These are phyloP conservation scores for Actinia equina DNA, from an alignment of 64 coral and sea anemone species.

Conservation along the genomic window DNA sequence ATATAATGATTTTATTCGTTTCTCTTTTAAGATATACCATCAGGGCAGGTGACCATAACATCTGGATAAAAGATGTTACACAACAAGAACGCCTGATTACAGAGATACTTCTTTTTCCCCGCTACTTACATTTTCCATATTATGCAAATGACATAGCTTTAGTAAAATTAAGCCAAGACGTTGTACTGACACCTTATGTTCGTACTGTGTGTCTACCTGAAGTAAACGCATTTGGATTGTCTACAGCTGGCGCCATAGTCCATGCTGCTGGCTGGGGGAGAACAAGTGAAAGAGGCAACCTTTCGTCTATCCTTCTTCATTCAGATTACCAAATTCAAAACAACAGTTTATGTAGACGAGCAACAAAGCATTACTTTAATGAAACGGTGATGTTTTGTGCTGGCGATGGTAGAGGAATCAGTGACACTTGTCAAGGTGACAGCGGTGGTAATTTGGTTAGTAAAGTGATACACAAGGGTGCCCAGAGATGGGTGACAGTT, in stretches of 20 bases:
- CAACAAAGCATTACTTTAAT: slow-evolving; percentile 38
- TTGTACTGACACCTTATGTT: slow-evolving; percentile 28
- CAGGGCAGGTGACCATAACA: slow-evolving; percentile 40
- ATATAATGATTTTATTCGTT: not conserved
- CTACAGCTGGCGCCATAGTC: slow-evolving; percentile 13
- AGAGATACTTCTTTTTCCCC: slow-evolving; percentile 24
- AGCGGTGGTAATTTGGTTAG: slow-evolving; percentile 42
- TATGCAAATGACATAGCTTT: slow-evolving; percentile 59
- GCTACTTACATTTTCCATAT: slow-evolving; percentile 10
- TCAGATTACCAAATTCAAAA: slow-evolving; percentile 30
- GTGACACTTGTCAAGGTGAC: slow-evolving; percentile 35
- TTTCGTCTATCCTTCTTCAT: not conserved
- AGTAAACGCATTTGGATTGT: not conserved
- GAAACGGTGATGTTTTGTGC: slow-evolving; percentile 36
- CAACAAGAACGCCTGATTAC: slow-evolving; percentile 2
- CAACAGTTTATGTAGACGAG: not conserved
- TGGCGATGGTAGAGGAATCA: slow-evolving; percentile 9
- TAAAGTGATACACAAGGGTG: not conserved
- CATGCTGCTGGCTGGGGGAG: slow-evolving; percentile 66
- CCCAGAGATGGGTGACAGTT: slow-evolving; percentile 11
- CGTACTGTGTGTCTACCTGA: slow-evolving; percentile 58
- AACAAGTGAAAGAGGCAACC: not conserved
- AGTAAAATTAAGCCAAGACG: slow-evolving; percentile 35
- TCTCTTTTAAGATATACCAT: slow-evolving; percentile 41
- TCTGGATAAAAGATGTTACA: slow-evolving; percentile 6